Base-by-base conservation (phyloP, 1,140 invertebrate genomes). In the Bactericera cockerelli region DNA sequence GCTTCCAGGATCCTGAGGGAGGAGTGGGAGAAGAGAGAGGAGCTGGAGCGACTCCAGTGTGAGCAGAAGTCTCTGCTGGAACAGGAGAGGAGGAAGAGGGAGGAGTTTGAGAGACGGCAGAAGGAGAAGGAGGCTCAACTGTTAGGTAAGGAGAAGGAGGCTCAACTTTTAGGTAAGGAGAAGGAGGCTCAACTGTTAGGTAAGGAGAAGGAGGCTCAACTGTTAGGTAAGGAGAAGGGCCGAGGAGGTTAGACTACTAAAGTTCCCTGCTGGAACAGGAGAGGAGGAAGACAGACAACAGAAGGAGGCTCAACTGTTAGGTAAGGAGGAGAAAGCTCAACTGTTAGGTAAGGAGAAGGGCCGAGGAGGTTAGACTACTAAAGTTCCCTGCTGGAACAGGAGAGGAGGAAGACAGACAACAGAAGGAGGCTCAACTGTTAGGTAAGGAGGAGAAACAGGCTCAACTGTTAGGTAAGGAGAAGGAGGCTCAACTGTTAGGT, bases 11-110 rank as follows among this genome's bases (percentile, higher is more conserved):
- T 90, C 39, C 71, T 90, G 56, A 76, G 81, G 36, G 87, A 90
- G 72, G 87, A 89, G 74, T 88, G 84, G 84, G 83, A 86, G 65
- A 84, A 81, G 67, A 67, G 86, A 63, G 85, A 87, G 68, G 82
- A 88, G 69, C 68, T 89, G 42, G 87, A 89, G 71, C 74, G 75
- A 58, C 68, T 89, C 13, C 84, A 88, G 70, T 77, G 81, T 65
- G 83, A 89, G 68, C 86, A 89, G 66, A 76, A 78, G 58, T 69
- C 77, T 65, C 72, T 88, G 64, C 68, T 89, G 55, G 81, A 85
- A 68, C 77, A 81, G 64, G 86, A 88, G 69, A 77, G 81, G 64
- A 70, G 79, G 59, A 87, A 87, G 72, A 72, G 84, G 58, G 76
- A 77, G 62, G 82, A 83, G 64, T 86, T 86, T 68, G 83, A 89